Conservation (phyloP, 2,888 invertebrate species). For the Dynastes hyllus region DNA sequence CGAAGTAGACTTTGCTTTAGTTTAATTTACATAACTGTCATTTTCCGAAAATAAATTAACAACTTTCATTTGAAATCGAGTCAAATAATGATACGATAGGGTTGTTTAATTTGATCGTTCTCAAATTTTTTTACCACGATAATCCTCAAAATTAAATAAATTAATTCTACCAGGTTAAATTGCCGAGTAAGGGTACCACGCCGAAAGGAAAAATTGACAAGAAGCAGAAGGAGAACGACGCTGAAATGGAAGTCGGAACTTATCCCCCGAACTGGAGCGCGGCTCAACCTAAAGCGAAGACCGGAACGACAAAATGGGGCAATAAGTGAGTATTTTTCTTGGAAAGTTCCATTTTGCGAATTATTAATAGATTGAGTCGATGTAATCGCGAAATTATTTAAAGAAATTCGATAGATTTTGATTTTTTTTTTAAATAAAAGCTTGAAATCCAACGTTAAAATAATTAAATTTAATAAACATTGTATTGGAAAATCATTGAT, state of each 20-base stretch:
- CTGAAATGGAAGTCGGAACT: slow-evolving; percentile 67
- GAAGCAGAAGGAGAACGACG: slow-evolving; percentile 58
- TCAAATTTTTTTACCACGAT: not conserved
- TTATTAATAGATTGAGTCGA: not conserved
- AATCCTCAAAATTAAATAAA: not conserved
- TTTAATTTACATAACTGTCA: too few relatives aligned
- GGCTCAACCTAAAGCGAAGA: slow-evolving; percentile 53
- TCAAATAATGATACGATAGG: not conserved
- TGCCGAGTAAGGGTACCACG: slow-evolving; percentile 57
- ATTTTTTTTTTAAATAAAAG: not conserved
- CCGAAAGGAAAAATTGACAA: slow-evolving; percentile 58
- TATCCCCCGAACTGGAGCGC: slow-evolving; percentile 65
- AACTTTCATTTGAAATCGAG: not conserved
- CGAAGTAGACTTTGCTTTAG: too few relatives aligned
- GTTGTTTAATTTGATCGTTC: too few relatives aligned
- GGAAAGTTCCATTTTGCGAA: slow-evolving; percentile 1
- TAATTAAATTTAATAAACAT: slow-evolving; percentile 56
- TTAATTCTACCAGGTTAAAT: slow-evolving; percentile 61
- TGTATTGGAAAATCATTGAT: slow-evolving; percentile 65
- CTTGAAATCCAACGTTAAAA: not conserved
- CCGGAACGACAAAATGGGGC: slow-evolving; percentile 54
- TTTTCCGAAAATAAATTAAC: too few relatives aligned
- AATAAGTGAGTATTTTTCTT: slow-evolving; percentile 55
- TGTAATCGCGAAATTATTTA: slow-evolving; percentile 7
- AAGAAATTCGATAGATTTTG: not conserved